Percentiles rank a stretch among this genome's conserved stretches.
phyloP scores from a whole-genome alignment of 2,888 invertebrate genomes.

The Scrobipalpa atriplicella region DNA sequence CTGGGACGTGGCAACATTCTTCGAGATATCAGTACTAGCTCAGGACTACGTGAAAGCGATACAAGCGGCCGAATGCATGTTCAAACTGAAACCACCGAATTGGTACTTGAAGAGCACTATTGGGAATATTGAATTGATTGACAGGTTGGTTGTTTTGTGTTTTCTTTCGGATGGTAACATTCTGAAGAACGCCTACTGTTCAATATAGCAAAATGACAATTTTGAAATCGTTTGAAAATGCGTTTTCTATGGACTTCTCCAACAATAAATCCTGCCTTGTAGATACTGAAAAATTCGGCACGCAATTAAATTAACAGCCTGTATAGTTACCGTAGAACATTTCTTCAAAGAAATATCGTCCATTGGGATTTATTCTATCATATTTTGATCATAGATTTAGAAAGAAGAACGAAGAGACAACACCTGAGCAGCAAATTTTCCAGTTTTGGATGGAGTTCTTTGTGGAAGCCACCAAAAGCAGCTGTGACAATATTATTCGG shows the following conservation, averaged over 20 bases:
- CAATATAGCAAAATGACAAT: no score
- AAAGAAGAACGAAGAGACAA: conserved; percentile 89
- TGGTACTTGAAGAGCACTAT: conserved; percentile 99
- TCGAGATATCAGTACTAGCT: conserved; percentile 98
- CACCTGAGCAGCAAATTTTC: conserved; percentile 94
- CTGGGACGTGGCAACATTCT: conserved; percentile 99
- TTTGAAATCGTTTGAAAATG: no score
- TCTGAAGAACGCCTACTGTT: no score
- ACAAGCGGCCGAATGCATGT: conserved; percentile 98
- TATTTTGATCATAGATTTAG: conserved; percentile 84
- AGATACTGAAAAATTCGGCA: no score
- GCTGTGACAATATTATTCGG: conserved; percentile 90
- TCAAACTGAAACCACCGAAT: conserved; percentile 93
- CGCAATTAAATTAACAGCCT: no score
- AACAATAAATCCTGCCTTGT: no score
- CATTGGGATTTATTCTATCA: background rate
- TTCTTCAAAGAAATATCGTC: no score
- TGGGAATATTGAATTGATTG: conserved; percentile 97
- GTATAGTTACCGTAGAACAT: no score
- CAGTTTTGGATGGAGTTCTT: conserved; percentile 99
- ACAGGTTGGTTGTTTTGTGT: conserved; percentile 68
- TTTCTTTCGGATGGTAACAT: background rate
- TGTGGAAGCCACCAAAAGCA: conserved; percentile 94
- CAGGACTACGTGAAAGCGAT: conserved; percentile 98
- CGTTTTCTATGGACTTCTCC: no score